Base-by-base conservation (phyloP, 2,113 vertebrate genomes). In the Brachypteracias leptosomus region DNA sequence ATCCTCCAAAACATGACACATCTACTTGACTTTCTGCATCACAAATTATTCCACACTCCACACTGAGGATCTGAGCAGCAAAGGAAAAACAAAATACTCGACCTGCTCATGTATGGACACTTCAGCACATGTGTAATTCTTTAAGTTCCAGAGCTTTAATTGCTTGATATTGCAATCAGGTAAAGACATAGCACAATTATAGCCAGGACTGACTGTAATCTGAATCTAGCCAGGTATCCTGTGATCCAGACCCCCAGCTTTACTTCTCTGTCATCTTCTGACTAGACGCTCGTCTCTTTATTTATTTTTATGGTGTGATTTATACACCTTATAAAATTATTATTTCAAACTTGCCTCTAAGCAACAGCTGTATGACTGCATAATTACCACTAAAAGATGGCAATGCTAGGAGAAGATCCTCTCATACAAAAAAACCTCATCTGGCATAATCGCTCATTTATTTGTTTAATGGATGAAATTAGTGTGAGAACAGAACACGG, bases 391-490 rank as follows among this genome's bases (percentile, higher is more conserved):
- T 86, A 42, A 78, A 84, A 86, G 61, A 87, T 65, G 68, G 83
- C 76, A 92, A 36, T 19, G 61, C 49, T 68, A 46, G 75, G 40
- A 85, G 63, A 91, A 58, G 59, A 93, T 65, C 35, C 28, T 73
- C 54, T 88, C 33, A 14, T 51, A 77, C 62, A 88, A 84, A 94
- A 88, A 26, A 40, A 13, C 12, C 46, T 92, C 92, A 90, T 94
- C 88, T 90, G 83, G 76, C 61, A 78, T 71, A 82, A 90, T 80
- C 76, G 79, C 44, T 89, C 90, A 84, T 93, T 90, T 96, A 94
- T 96, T 92, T 94, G 84, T 95, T 94, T 96, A 93, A 92, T 93
- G 89, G 80, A 92, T 82, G 62, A 82, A 96, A 96, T 93, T 72
- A 90, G 72, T 38, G 68, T 81, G 76, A 75, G 88, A 95, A 79